Evolutionary conservation across 2,113 vertebrate genomes (phyloP).

Genomic region (Rhynchomys soricoides): DNA sequence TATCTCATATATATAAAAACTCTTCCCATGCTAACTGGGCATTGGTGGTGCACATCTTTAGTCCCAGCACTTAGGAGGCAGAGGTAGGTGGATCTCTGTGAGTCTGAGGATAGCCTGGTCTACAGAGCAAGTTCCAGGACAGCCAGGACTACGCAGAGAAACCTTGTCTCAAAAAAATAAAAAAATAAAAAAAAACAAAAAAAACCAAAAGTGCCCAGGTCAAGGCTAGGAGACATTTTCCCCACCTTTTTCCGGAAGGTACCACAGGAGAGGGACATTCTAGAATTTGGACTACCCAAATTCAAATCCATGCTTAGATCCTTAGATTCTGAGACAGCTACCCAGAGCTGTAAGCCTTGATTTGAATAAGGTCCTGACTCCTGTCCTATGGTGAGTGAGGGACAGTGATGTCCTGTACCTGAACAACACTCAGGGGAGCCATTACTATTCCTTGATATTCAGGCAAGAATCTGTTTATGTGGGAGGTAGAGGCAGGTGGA

Average conservation of each 20-base stretch:
- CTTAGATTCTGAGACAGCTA: neutral
- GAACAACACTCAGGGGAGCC: neutral
- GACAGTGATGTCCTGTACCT: neutral
- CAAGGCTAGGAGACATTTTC: neutral
- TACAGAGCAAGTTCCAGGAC: neutral
- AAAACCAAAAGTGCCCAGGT: neutral
- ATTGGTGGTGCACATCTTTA: neutral
- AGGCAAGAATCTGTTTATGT: constrained; percentile 2
- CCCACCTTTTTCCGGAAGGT: neutral
- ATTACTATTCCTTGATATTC: neutral
- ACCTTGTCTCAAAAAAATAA: neutral
- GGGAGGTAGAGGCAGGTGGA: too few relatives aligned
- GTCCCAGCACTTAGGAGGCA: neutral
- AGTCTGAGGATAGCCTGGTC: neutral
- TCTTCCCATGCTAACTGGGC: neutral
- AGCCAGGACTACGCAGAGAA: neutral
- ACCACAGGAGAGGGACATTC: accelerated
- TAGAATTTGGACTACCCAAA: neutral
- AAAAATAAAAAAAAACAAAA: neutral
- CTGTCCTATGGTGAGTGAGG: neutral
- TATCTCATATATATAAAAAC: neutral
- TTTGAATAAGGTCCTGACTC: neutral
- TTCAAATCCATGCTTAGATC: neutral
- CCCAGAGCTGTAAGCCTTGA: neutral
- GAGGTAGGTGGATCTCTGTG: neutral